Evolutionary conservation across 2,113 vertebrate genomes (phyloP).

Genomic region (Nothobranchius kuhntae): DNA sequence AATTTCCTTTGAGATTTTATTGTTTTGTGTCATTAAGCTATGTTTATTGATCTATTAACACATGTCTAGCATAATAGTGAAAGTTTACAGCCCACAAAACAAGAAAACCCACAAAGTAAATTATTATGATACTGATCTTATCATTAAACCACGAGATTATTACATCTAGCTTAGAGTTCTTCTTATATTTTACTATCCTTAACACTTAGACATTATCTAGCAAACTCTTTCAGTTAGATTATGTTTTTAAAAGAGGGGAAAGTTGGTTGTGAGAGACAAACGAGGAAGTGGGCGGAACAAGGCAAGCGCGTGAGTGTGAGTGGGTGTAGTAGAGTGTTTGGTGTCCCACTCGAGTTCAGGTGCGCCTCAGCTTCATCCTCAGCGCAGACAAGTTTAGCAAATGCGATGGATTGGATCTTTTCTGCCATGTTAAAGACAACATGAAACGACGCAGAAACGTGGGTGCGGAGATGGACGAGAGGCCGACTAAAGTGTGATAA

Average conservation of each 20-base stretch:
- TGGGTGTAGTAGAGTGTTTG: not conserved
- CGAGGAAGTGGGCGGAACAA: constrained; percentile 42
- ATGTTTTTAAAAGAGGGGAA: not conserved
- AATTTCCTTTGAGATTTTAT: no score
- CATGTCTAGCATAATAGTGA: no score
- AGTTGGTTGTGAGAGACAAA: not conserved
- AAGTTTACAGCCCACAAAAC: no score
- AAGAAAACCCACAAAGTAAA: no score
- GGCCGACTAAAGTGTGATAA: constrained; percentile 3
- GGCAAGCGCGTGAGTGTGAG: not conserved
- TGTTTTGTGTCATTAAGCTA: not conserved
- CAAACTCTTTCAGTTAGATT: not conserved
- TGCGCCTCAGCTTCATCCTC: constrained; percentile 26
- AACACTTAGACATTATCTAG: no score
- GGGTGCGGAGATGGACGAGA: not conserved
- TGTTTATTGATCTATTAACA: not conserved
- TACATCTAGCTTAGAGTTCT: no score
- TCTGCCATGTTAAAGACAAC: not conserved
- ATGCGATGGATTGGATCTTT: constrained; percentile 39
- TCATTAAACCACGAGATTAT: no score
- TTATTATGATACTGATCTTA: no score
- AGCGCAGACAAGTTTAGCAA: constrained; percentile 24
- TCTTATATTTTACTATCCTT: no score
- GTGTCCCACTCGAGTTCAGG: constrained; percentile 34
- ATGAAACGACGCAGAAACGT: not conserved